Evolutionary conservation across 92 coral and sea anemone genomes (phyloP), one percentile per base, ranked within the genome.

Genomic region (Muricea muricata): DNA sequence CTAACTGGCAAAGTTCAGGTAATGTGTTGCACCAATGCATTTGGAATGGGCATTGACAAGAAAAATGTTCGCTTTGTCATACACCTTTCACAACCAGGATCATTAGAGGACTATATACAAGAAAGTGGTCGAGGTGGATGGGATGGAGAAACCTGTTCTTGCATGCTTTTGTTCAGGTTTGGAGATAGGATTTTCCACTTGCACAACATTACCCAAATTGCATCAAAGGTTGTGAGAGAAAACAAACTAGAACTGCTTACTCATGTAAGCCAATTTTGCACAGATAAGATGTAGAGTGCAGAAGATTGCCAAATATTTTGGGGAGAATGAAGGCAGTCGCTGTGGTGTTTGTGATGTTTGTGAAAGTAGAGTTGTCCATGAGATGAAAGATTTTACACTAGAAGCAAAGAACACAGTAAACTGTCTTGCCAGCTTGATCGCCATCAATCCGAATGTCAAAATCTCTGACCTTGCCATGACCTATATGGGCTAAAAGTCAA

Each of bases 1-100:
- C 66, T 84, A 37, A 80, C 74, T 35, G 82, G 61, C 66, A 84
- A 63, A 37, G 83, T 74, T 1, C 46, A 34, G 7, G 87, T 84
- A 0, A 84, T 84, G 6, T 84, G 87, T 57, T 84, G 82, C 60
- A 73, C 82, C 1, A 84, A 84, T 60, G 82, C 82, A 21, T 84
- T 84, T 84, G 81, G 82, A 5, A 84, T 84, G 88, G 88, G 88
- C 7, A 75, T 75, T 20, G 79, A 82, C 57, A 82, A 82, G 58
- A 80, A 58, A 57, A 54, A 47, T 72, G 87, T 83, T 8, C 58
- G 82, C 7, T 83, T 72, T 83, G 81, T 71, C 0, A 29, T 83
- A 3, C 87, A 72, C 57, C 72, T 71, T 15, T 54, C 87, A 14
- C 71, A 17, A 3, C 87, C 81, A 41, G 54, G 73, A n/a, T 83